Evolutionary conservation across 2,888 invertebrate species (phyloP), one percentile per base, ranked within the genome.

Genomic region (Leucoma salicis): DNA sequence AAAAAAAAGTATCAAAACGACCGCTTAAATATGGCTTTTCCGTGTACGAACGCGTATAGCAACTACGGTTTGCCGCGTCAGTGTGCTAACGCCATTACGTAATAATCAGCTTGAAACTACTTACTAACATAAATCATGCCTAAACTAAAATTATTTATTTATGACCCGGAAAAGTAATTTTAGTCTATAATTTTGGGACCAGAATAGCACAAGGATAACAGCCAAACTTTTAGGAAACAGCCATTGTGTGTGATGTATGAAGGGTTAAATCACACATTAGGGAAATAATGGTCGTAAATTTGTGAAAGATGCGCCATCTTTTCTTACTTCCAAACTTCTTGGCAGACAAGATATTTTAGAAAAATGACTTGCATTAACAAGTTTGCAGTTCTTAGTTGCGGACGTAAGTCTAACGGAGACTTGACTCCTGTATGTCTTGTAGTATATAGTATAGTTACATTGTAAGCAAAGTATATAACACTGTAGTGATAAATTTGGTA

Each of bases 131-230:
- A 45, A 46, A 57, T n/a, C n/a, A n/a, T 53, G 42, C 39, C 14
- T 43, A 42, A 15, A 49, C 49, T n/a, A 46, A 44, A 49, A 59
- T 55, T 24, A 34, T 44, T 57, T 60, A 63, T 60, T 57, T 52
- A 57, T 52, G 52, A 41, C 54, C 16, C 32, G 35, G 33, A 60
- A 60, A 60, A 44, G 49, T 38, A 49, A 40, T 33, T 50, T 54
- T 57, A 63, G 50, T 54, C 47, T 43, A 56, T 42, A 47, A 54
- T 63, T 63, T 42, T 4, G 53, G 45, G 41, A 35, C 35, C 35
- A 36, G 31, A 57, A 35, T 35, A 29, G 24, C 27, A 29, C 24
- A 39, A 14, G 32, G 33, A 31, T 42, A 37, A 46, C 34, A 52
- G 36, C 49, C 48, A 55, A 57, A 49, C 39, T 31, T 59, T 52